Evolutionary conservation across 2,113 vertebrate genomes (phyloP), one percentile per base, ranked within the genome.

Genomic region (Crocuta crocuta): DNA sequence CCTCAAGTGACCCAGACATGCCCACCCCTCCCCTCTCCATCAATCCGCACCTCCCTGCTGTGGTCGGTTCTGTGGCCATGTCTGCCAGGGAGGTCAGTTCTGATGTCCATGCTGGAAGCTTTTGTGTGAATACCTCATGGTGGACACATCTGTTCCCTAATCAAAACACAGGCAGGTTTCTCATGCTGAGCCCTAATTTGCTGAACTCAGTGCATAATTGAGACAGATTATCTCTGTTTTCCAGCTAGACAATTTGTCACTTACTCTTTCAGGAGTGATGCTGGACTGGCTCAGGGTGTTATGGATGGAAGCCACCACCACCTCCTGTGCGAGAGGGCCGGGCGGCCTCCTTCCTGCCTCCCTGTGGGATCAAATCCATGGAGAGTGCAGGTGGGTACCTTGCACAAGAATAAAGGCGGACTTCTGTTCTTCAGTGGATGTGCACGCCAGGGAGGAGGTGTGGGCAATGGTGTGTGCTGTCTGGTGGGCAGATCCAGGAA

Each of bases 171-270:
- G 11, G 19, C 74, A 90, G 79, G 55, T 48, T 96, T 80, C 97
- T 80, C 85, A n/a, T 33, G 45, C 82, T 95, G 91, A 83, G 80
- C 80, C 95, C 33, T 96, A 97, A 92, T 83, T 66, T 48, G 13
- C 78, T 74, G 85, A 66, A 61, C 1, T 2, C 66, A 28, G 33
- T 55, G 90, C 92, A 84, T 90, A 97, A 95, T 63, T 65, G 85
- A 96, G 91, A 93, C 35, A 94, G 93, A 97, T 97, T 26, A 65
- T 81, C 93, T 89, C 71, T 21, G 15, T 94, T 98, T 89, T 66
- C 88, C 96, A 97, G 53, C 26, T 90, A 89, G 48, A 33, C 7
- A 1, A 13, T 82, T 95, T 90, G 70, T 71, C 91, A 73, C 17
- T 1, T 73, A 48, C 88, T 87, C 53, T 94, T 84, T 43, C 1